Conservation (phyloP, 2,888 invertebrate species). For the Amiota mariae region DNA sequence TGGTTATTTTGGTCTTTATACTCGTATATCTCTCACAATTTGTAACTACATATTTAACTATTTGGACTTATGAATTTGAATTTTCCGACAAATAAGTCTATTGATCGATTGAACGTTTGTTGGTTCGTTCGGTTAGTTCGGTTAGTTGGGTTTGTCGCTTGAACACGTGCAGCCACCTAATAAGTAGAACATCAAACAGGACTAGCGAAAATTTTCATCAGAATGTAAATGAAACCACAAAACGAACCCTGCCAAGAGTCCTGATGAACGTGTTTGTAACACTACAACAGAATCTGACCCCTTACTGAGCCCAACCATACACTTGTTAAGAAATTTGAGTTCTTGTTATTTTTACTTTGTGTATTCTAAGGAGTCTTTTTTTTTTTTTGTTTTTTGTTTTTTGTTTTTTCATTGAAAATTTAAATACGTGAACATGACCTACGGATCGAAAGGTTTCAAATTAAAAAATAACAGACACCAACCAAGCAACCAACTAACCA, state of each 20-base stretch:
- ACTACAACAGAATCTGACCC: conserved; percentile 35
- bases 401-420: conserved; percentile 36
- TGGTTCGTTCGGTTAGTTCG: not conserved
- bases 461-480: conserved; percentile 57
- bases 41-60: too few species aligned
- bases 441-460: conserved; percentile 42
- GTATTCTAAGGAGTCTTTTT: not conserved
- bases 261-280: conserved; percentile 26
- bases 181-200: conserved; percentile 50
- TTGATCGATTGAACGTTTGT: too few species aligned
- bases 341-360: conserved; percentile 15
- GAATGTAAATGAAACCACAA: conserved; percentile 54
- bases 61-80: not conserved
- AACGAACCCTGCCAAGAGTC: not conserved
- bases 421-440: conserved; percentile 39
- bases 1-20: not conserved
- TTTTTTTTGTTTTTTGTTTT: not conserved
- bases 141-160: not conserved
- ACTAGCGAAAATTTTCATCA: conserved; percentile 56
- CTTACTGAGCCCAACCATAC: not conserved
- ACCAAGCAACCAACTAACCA: conserved; percentile 13
- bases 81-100: not conserved
- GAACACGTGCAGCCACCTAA: conserved; percentile 11
- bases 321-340: conserved; percentile 7
- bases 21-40: not conserved